These are phyloP conservation scores for Agrotis exclamationis DNA, from an alignment of 2,888 invertebrate genomes.

Conservation along the genomic window DNA sequence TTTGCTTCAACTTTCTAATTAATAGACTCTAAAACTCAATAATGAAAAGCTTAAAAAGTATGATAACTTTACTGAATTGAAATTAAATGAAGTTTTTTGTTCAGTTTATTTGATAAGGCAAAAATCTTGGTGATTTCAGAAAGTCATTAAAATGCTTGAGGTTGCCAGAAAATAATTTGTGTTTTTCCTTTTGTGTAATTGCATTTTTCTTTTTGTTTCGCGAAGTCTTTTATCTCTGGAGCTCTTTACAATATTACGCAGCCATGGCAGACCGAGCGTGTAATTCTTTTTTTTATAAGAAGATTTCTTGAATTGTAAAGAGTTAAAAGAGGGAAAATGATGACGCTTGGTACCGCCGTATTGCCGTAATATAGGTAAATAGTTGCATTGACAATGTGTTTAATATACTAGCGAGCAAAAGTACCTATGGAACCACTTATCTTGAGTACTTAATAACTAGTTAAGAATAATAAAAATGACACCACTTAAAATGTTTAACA, in stretches of 20 bases:
- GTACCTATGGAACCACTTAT: too few species aligned
- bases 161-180: slow-evolving; percentile 42
- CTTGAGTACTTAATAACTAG: too few species aligned
- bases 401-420: too few species aligned
- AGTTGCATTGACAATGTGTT: slow-evolving; percentile 4
- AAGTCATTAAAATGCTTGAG: slow-evolving; percentile 50
- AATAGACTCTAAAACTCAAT: slow-evolving; percentile 42
- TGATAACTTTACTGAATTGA: slow-evolving; percentile 56
- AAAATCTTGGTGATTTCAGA: slow-evolving; percentile 48
- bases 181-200: slow-evolving; percentile 56
- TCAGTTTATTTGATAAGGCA: slow-evolving; percentile 46
- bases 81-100: slow-evolving; percentile 56
- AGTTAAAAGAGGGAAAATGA: slow-evolving; percentile 30
- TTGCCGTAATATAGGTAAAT: background rate
- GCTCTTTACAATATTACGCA: slow-evolving; percentile 36
- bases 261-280: slow-evolving; percentile 18
- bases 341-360: background rate
- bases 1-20: slow-evolving; percentile 45
- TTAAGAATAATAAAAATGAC: too few species aligned
- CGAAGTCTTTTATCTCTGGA: slow-evolving; percentile 44
- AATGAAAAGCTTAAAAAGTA: slow-evolving; percentile 43
- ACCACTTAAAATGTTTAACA: too few species aligned
- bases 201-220: slow-evolving; percentile 41
- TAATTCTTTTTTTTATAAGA: slow-evolving; percentile 7
- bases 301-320: slow-evolving; percentile 8